phyloP scores from a whole-genome alignment of 2,888 invertebrate species.

The Anaspis maculata region DNA sequence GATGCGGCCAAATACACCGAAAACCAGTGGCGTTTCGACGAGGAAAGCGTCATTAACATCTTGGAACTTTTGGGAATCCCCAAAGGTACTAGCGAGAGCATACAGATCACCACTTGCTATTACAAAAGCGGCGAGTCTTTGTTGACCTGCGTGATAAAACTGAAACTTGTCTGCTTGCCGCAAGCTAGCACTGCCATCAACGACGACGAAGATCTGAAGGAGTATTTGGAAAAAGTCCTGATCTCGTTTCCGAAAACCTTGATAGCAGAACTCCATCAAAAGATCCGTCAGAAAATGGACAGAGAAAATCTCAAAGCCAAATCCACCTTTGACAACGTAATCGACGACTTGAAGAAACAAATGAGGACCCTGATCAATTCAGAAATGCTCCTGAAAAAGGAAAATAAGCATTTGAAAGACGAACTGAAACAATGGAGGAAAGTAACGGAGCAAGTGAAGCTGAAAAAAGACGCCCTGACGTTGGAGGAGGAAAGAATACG shows the following conservation, averaged over 20 bases:
- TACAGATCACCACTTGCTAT: conserved; percentile 5
- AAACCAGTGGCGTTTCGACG: conserved; percentile 17
- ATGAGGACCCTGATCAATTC: too few relatives aligned
- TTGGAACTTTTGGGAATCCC: conserved; percentile 23
- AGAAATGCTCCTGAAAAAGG: too few relatives aligned
- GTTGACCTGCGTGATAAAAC: conserved; percentile 6
- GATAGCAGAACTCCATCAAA: too few relatives aligned
- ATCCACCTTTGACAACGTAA: too few relatives aligned
- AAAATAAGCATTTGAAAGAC: too few relatives aligned
- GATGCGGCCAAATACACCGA: conserved; percentile 6
- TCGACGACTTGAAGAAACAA: conserved; percentile 1
- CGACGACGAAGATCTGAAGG: conserved; percentile 2
- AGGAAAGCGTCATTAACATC: conserved; percentile 23
- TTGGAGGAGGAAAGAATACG: conserved; percentile 3
- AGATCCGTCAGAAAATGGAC: too few relatives aligned
- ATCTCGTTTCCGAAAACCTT: too few relatives aligned
- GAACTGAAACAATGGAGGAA: conserved; percentile 4
- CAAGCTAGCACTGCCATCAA: background rate
- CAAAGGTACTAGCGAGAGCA: conserved; percentile 14
- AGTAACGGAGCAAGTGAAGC: conserved; percentile 1
- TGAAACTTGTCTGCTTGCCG: background rate
- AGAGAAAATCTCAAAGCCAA: too few relatives aligned
- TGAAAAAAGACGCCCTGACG: conserved; percentile 3
- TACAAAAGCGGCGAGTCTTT: conserved; percentile 3
- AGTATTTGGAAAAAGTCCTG: background rate